Percentiles rank a stretch among this genome's conserved stretches.
phyloP scores from a whole-genome alignment of 2,113 vertebrate genomes.

The Dromiciops gliroides region DNA sequence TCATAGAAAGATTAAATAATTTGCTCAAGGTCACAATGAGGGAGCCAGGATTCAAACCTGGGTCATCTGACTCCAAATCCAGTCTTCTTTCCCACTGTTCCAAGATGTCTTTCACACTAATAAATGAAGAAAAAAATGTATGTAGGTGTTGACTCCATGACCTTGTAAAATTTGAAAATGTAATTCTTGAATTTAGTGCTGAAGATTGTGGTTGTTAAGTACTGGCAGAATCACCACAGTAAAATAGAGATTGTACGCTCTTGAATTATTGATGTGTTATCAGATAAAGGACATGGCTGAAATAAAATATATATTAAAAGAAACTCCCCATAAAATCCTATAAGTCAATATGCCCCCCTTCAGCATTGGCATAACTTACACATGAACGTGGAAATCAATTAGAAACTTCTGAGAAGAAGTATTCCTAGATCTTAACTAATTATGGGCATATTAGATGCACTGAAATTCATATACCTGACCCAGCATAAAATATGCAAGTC shows the following conservation, averaged over 20 bases:
- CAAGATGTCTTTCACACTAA: neutral
- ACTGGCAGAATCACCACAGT: accelerated
- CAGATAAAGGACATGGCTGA: accelerated
- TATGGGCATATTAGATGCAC: neutral
- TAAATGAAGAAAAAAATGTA: constrained; percentile 50
- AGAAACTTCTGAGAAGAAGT: neutral
- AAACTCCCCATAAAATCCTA: accelerated
- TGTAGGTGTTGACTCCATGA: neutral
- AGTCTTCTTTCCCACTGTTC: neutral
- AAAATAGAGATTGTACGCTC: neutral
- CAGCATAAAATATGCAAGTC: neutral
- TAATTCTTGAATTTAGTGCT: neutral
- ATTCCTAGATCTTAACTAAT: neutral
- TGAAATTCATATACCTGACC: neutral
- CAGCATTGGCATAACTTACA: accelerated
- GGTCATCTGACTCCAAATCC: neutral
- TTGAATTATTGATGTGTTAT: neutral
- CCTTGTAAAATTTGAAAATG: neutral
- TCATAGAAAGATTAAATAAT: neutral
- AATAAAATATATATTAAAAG: neutral
- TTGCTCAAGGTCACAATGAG: neutral
- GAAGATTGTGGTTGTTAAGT: neutral
- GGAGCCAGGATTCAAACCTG: neutral
- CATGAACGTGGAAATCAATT: neutral
- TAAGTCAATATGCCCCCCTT: neutral